Evolutionary conservation across 2,797 vertebrate genomes (phyloP), one percentile per base, ranked within the genome.

Genomic region (Ispidina picta): DNA sequence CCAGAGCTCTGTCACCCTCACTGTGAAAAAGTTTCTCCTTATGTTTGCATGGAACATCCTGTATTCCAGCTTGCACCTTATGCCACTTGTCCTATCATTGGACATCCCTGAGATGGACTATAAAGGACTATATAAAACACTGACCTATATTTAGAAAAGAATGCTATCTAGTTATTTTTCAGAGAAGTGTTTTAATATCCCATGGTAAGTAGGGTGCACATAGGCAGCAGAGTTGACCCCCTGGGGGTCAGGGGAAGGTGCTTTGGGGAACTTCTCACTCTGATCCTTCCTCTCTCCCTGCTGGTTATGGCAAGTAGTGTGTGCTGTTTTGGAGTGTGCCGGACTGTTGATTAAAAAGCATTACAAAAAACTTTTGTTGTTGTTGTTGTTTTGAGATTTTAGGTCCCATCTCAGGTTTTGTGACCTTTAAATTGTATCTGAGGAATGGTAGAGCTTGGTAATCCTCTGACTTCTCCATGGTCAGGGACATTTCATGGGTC

Each of bases 161-260:
- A 22, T 26, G 6, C 10, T 12, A 5, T 37, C 52, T 33, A 5
- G 8, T 22, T 64, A 31, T 33, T 46, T 83, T 78, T 55, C 14
- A 26, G 88, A 60, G 5, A 77, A 51, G 5, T 8, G 16, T 37
- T 73, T 73, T 59, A 51, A 17, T 5, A 12, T 39, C 28, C 28
- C n/a, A 6, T 0, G 1, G 23, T 46, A 28, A 69, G 20, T 19
- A 2, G 6, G 5, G 5, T 39, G 15, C 60, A 25, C 18, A 41
- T 14, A 66, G 33, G 4, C 23, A 78, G 63, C 22, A 72, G 35
- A n/a, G 9, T 6, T 83, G 51, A 43, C 5, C 5, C 14, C 8
- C 6, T 1, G 1, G 9, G 7, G 16, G 3, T 13, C 23, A 28
- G 18, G 39, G 10, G 15, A 64, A 54, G 31, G 9, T 26, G 25